Evolutionary conservation across 2,888 invertebrate genomes (phyloP).

Genomic region (Rambutsinella grinnellia): DNA sequence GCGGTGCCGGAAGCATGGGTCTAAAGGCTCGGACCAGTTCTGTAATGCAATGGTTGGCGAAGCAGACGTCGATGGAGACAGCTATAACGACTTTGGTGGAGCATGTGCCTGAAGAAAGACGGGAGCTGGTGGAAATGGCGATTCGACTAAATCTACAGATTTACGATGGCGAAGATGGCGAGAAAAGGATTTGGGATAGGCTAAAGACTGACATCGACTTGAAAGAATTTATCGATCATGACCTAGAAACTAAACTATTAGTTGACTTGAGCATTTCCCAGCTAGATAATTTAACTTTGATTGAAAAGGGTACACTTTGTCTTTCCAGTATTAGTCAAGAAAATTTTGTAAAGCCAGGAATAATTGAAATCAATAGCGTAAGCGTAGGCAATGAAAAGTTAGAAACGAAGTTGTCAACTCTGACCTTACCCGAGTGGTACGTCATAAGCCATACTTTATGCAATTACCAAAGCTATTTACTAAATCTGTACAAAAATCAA

Average conservation of each 20-base stretch:
- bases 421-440: conserved; percentile 76
- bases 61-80: conserved; percentile 76
- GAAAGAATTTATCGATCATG: conserved; percentile 50
- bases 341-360: background rate
- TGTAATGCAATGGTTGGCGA: conserved; percentile 82
- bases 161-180: conserved; percentile 66
- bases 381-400: conserved; percentile 66
- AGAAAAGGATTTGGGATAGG: conserved; percentile 44
- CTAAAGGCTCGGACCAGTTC: conserved; percentile 80
- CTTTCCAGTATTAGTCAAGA: background rate
- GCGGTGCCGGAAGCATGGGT: conserved; percentile 72
- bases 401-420: conserved; percentile 65
- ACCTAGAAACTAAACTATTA: conserved; percentile 45
- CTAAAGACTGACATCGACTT: conserved; percentile 9
- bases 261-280: background rate
- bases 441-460: conserved; percentile 75
- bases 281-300: background rate
- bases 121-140: conserved; percentile 64
- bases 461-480: conserved; percentile 76
- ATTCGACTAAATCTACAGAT: conserved; percentile 58
- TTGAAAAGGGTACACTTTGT: background rate
- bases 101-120: conserved; percentile 63
- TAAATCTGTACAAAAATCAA: conserved; percentile 74
- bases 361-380: conserved; percentile 8
- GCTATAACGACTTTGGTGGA: conserved; percentile 74